A percentile compares a stretch with the other conserved stretches of the same genome.
phyloP scores from a whole-genome alignment of 1,140 invertebrate species.

The Heliconius hermathena region DNA sequence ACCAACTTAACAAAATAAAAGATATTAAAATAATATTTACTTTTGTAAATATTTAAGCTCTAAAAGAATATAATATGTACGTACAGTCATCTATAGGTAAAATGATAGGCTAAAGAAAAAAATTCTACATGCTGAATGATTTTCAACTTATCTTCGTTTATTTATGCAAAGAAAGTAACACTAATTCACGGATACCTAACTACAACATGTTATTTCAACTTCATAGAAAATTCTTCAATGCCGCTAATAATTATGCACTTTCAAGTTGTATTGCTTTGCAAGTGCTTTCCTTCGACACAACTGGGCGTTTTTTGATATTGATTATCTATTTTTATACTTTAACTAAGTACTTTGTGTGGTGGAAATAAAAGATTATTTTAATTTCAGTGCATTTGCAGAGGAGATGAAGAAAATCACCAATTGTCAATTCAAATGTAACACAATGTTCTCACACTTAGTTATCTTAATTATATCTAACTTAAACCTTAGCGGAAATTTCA shows the following conservation, averaged over 20 bases:
- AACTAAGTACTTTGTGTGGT: background rate
- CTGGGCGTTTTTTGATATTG: background rate
- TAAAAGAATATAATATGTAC: too few species aligned
- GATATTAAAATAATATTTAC: too few species aligned
- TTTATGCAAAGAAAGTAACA: background rate
- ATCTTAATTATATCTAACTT: constrained; percentile 6
- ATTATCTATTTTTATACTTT: background rate
- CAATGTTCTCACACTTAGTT: background rate
- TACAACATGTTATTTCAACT: background rate
- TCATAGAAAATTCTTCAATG: background rate
- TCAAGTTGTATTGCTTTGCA: background rate
- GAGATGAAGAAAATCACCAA: background rate
- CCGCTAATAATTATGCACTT: background rate
- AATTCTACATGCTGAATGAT: background rate
- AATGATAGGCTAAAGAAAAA: too few species aligned
- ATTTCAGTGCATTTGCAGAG: background rate
- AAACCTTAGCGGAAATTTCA: background rate
- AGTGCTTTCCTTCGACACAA: background rate
- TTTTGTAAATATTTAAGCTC: too few species aligned
- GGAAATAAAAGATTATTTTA: background rate
- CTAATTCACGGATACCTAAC: background rate
- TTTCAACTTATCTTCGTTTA: background rate
- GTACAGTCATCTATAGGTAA: too few species aligned
- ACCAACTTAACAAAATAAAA: too few species aligned
- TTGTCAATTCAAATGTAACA: background rate